phyloP scores from a whole-genome alignment of 92 coral and sea anemone species.

The Zoanthus sansibaricus region DNA sequence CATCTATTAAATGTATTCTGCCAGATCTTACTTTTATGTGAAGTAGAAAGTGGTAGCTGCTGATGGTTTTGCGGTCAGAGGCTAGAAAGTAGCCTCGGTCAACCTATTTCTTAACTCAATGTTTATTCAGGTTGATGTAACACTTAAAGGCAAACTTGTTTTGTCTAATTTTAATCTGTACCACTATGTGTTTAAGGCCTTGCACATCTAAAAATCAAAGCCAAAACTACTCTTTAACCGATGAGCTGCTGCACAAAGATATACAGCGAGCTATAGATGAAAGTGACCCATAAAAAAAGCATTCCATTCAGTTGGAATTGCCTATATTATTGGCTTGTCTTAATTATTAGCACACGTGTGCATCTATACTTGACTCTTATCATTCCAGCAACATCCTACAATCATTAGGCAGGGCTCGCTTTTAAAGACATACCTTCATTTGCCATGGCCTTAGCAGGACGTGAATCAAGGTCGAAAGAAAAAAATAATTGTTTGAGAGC shows the following conservation, averaged over 20 bases:
- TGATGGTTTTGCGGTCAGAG: not conserved
- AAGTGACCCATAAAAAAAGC: conserved; percentile 11
- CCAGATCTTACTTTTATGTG: conserved; percentile 2
- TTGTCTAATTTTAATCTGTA: conserved; percentile 17
- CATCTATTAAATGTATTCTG: not conserved
- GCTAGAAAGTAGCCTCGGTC: conserved; percentile 25
- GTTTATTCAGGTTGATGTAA: conserved; percentile 38
- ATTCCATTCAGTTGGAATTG: not conserved
- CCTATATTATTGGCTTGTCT: too few species aligned
- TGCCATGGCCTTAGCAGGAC: too few species aligned
- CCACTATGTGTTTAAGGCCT: conserved; percentile 27
- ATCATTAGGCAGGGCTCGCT: too few species aligned
- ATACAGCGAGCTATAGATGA: conserved; percentile 31
- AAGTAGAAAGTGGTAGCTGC: not conserved
- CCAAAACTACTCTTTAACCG: conserved; percentile 11
- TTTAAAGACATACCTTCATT: too few species aligned
- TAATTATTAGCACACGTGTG: too few species aligned
- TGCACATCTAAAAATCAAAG: conserved; percentile 1
- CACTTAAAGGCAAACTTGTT: conserved; percentile 2
- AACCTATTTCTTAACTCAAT: conserved; percentile 36
- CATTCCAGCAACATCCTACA: too few species aligned
- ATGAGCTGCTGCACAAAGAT: conserved; percentile 12
- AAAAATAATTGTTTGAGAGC: too few species aligned
- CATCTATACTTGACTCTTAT: too few species aligned
- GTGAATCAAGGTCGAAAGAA: too few species aligned